phyloP scores from a whole-genome alignment of 2,888 invertebrate genomes.

The Phaedon cochleariae region DNA sequence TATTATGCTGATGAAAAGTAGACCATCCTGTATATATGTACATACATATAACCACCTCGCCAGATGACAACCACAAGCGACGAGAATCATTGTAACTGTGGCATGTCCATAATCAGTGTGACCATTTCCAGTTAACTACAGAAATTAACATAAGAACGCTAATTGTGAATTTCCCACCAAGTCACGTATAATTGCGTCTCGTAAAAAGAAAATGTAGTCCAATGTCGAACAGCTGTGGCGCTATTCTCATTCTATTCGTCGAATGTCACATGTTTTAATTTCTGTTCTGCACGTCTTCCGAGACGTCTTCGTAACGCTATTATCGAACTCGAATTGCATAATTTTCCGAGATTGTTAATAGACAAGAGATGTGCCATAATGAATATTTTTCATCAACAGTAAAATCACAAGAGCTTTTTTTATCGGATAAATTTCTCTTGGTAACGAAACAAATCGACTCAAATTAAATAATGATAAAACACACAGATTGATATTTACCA shows the following conservation, averaged over 20 bases:
- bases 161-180: conserved; percentile 18
- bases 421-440: no score
- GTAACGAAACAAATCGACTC: no score
- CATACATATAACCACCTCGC: no score
- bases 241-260: conserved; percentile 28
- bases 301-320: conserved; percentile 6
- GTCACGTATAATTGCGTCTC: conserved; percentile 26
- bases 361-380: no score
- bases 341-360: conserved; percentile 29
- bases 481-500: no score
- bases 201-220: conserved; percentile 32
- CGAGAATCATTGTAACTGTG: background rate
- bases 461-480: no score
- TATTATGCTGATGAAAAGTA: no score
- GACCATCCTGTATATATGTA: no score
- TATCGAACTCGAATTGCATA: conserved; percentile 26
- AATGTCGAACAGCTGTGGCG: conserved; percentile 33
- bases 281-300: conserved; percentile 17
- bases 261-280: conserved; percentile 28
- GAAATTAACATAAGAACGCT: background rate
- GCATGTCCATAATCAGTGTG: background rate
- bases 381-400: no score
- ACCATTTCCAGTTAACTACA: background rate
- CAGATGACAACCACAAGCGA: background rate
- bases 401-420: no score